phyloP scores from a whole-genome alignment of 2,888 invertebrate genomes.

The Lochmaea capreae region DNA sequence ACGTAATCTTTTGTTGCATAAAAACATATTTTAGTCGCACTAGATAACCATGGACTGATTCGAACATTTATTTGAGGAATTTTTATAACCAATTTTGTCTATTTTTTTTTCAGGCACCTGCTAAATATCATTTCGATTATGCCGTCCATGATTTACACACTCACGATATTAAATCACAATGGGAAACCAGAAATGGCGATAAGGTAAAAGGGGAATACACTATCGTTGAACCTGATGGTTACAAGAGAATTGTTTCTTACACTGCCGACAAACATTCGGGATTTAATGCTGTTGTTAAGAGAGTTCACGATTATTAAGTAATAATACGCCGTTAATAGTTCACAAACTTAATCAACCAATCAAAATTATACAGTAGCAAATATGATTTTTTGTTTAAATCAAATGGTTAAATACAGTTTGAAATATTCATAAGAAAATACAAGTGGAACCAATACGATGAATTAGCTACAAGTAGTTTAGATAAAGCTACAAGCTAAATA shows the following conservation, averaged over 20 bases:
- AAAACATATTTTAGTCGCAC: too few species aligned
- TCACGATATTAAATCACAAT: constrained; percentile 66
- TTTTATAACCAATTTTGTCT: background rate
- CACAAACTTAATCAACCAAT: background rate
- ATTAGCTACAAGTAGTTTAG: too few species aligned
- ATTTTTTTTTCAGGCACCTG: constrained; percentile 59
- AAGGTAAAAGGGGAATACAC: constrained; percentile 66
- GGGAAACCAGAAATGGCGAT: constrained; percentile 66
- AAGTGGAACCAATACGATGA: too few species aligned
- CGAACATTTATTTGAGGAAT: too few species aligned
- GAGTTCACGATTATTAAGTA: constrained; percentile 56
- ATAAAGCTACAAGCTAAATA: too few species aligned
- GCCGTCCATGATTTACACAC: constrained; percentile 66
- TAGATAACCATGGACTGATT: too few species aligned
- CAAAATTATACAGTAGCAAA: background rate
- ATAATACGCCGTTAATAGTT: constrained; percentile 8
- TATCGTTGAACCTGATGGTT: constrained; percentile 62
- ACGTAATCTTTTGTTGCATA: background rate
- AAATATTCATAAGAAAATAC: too few species aligned
- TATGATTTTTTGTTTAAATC: too few species aligned
- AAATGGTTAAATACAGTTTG: background rate
- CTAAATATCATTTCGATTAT: constrained; percentile 66
- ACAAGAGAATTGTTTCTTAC: constrained; percentile 62
- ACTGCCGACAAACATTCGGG: constrained; percentile 63
- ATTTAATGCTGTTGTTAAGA: constrained; percentile 62